These are phyloP conservation scores for Drosophila mojavensis DNA, from an alignment of 1,140 invertebrate genomes.

Conservation along the genomic window DNA sequence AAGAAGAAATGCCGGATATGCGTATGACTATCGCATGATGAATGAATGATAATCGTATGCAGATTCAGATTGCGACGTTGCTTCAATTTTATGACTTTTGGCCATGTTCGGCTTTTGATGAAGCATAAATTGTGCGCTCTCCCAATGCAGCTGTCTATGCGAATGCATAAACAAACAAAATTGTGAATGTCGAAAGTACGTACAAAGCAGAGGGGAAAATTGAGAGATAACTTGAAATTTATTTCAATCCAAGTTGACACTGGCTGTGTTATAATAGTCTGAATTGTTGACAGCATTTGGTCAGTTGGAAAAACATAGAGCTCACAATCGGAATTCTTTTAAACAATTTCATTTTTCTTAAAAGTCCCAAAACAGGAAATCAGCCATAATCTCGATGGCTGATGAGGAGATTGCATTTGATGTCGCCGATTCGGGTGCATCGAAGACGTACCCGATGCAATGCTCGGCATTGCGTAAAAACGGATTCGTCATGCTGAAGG, in stretches of 20 bases:
- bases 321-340: conserved; percentile 16
- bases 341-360: conserved; percentile 24
- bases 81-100: conserved; percentile 18
- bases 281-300: not conserved
- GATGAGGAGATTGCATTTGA: conserved; percentile 31
- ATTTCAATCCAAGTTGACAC: not conserved
- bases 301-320: conserved; percentile 17
- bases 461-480: conserved; percentile 99
- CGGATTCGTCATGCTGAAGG: conserved; percentile 99
- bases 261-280: not conserved
- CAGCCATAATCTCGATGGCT: conserved; percentile 78
- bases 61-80: conserved; percentile 25
- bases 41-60: conserved; percentile 51
- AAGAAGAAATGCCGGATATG: conserved; percentile 88
- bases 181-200: not conserved
- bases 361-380: not conserved
- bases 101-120: conserved; percentile 40
- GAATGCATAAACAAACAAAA: no score
- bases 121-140: conserved; percentile 45
- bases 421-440: conserved; percentile 88
- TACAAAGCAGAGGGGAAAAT: not conserved
- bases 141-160: not conserved
- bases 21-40: conserved; percentile 91
- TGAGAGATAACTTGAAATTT: not conserved
- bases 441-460: conserved; percentile 98